phyloP scores from a whole-genome alignment of 1,140 invertebrate genomes.

The Gyrodactylus salaris region DNA sequence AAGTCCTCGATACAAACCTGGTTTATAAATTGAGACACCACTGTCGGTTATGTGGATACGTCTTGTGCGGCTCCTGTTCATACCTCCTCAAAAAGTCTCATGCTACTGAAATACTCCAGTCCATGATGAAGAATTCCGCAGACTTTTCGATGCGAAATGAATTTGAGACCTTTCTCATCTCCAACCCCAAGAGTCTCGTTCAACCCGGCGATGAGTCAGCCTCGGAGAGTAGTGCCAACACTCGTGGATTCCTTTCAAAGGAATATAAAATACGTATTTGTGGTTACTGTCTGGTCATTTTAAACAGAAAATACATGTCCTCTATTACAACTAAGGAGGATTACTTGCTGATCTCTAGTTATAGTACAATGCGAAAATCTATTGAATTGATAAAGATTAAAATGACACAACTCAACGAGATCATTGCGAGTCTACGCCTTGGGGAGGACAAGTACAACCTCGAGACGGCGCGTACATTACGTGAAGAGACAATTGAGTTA shows the following conservation, averaged over 20 bases:
- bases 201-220: neutral
- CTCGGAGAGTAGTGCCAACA: neutral
- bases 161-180: neutral
- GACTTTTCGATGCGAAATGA: neutral
- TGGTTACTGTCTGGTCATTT: neutral
- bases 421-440: neutral
- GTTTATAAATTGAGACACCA: neutral
- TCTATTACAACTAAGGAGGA: too few species aligned
- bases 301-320: neutral
- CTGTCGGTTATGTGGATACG: neutral
- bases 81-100: neutral
- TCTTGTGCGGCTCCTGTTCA: neutral
- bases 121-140: neutral
- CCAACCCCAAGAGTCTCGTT: neutral
- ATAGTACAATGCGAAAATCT: neutral
- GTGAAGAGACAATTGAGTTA: neutral
- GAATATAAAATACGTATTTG: neutral
- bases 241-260: neutral
- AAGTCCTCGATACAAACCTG: neutral
- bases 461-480: neutral
- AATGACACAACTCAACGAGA: neutral
- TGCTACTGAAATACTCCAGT: neutral
- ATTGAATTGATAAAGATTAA: neutral
- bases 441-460: neutral
- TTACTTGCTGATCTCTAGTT: neutral